A percentile compares a stretch with the other conserved stretches of the same genome.
phyloP scores from a whole-genome alignment of 2,888 invertebrate genomes.

The Sinhomidia bicolor region DNA sequence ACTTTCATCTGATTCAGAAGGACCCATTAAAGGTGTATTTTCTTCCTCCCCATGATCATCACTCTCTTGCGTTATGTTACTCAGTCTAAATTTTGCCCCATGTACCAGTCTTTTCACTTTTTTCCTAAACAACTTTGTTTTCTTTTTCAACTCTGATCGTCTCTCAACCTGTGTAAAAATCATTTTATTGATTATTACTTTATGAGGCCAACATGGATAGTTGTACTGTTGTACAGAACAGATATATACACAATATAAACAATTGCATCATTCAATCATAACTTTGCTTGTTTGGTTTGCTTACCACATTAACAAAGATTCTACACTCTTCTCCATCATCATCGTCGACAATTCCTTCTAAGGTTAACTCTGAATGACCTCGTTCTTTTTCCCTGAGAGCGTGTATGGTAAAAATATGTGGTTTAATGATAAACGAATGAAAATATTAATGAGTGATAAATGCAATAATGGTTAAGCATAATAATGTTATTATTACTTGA shows the following conservation, averaged over 20 bases:
- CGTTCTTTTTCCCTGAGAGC: constrained; percentile 48
- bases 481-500: not conserved
- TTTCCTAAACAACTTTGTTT: constrained; percentile 19
- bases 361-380: constrained; percentile 42
- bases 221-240: not conserved
- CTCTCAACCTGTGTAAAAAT: constrained; percentile 27
- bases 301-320: constrained; percentile 61
- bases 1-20: not conserved
- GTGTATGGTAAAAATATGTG: not conserved
- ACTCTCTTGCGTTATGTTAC: not conserved
- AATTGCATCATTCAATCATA: not conserved
- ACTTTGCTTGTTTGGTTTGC: not conserved
- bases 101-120: constrained; percentile 37
- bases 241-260: not conserved
- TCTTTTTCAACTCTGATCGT: constrained; percentile 21
- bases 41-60: constrained; percentile 17
- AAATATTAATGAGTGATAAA: not conserved
- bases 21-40: constrained; percentile 36
- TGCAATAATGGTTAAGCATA: too few relatives aligned
- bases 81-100: constrained; percentile 22
- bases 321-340: constrained; percentile 42
- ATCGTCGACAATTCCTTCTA: constrained; percentile 40
- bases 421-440: not conserved
- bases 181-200: not conserved
- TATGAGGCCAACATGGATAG: not conserved